Evolutionary conservation across 2,113 vertebrate species (phyloP).

Genomic region (Eulemur macaco): DNA sequence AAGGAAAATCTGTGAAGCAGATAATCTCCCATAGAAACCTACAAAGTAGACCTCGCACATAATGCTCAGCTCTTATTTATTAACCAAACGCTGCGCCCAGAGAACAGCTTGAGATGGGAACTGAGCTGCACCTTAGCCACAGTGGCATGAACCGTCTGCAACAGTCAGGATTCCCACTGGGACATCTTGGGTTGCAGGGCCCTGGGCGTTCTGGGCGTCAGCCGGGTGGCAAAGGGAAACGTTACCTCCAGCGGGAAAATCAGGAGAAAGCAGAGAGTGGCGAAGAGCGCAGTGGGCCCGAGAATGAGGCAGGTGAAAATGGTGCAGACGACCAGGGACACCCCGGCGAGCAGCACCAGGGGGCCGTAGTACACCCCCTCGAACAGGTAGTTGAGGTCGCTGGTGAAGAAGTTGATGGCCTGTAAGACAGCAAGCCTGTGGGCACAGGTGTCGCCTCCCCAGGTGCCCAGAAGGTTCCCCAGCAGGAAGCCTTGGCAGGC

Average conservation of each 20-base stretch:
- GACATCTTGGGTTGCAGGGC: background rate
- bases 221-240: background rate
- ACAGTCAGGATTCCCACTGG: background rate
- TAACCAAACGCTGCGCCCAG: fast-evolving
- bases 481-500: background rate
- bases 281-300: background rate
- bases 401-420: constrained; percentile 54
- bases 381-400: background rate
- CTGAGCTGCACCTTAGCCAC: background rate
- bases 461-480: background rate
- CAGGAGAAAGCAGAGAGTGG: background rate
- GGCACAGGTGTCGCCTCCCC: background rate
- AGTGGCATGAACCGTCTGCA: background rate
- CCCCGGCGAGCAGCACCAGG: fast-evolving
- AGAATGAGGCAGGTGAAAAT: background rate
- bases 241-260: background rate
- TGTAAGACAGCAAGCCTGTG: background rate
- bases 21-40: background rate
- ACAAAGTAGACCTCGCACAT: fast-evolving
- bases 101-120: background rate
- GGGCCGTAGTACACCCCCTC: constrained; percentile 29
- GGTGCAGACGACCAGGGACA: background rate
- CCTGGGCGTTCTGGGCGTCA: background rate
- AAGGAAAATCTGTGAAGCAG: background rate
- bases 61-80: background rate